Base-by-base conservation (phyloP, 2,113 vertebrate species). In the Amblyopsis rosae region DNA sequence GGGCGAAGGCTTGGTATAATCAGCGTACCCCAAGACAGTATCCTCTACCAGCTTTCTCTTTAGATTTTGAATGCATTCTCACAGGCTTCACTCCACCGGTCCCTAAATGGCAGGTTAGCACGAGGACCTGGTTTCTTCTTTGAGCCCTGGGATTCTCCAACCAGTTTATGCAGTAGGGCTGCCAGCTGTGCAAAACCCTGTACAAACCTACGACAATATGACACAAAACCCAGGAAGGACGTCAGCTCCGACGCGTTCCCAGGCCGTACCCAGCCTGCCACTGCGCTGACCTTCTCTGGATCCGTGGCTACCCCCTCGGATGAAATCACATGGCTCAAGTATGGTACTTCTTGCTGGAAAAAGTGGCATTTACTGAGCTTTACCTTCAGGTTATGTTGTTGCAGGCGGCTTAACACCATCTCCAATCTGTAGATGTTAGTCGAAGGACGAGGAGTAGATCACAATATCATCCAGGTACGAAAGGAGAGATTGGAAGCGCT, bases 151-250 rank as follows among this genome's bases (percentile, higher is more conserved):
- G n/a, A n/a, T n/a, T n/a, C n/a, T n/a, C n/a, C n/a, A n/a, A 71
- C 49, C n/a, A 63, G 60, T 0, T 46, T n/a, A 13, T 71, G 59
- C 13, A 62, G 32, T 7, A 49, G 69, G 4, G 26, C 53, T 1
- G 69, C 60, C 2, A 55, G 9, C 33, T 63, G 47, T 1, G 54
- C 11, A 59, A 69, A 67, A 6, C 50, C 50, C 56, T 32, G 5
- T 15, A 47, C 60, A 62, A 16, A 46, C 8, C 41, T 1, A 4
- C 35, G 60, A 9, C 16, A 47, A 46, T 62, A 63, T 45, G 35
- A 50, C 3, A 59, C 16, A 50, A 69, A 75, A n/a, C 59, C 65
- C 3, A 70, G 16, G 13, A 69, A 69, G 0, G 59, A 73, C 8
- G 49, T 13, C 1, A 73, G 32, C 9, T 67, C 58, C 4, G 17